phyloP scores from a whole-genome alignment of 2,888 invertebrate species.

The Allophyes oxyacanthae region DNA sequence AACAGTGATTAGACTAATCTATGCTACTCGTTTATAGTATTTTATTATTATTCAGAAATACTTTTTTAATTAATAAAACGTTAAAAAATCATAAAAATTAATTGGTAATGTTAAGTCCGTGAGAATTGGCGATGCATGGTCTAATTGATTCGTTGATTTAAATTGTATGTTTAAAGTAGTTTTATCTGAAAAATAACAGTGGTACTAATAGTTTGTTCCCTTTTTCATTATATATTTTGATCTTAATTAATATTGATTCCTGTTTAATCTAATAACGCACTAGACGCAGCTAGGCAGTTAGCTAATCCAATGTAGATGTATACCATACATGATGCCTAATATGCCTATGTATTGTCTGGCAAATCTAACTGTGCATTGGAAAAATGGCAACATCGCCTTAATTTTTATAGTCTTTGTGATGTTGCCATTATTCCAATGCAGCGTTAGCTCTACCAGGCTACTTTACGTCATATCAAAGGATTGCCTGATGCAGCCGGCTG shows the following conservation, averaged over 20 bases:
- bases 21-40: constrained; percentile 61
- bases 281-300: constrained; percentile 7
- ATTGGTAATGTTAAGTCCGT: constrained; percentile 65
- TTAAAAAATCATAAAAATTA: constrained; percentile 64
- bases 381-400: too few relatives aligned
- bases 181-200: constrained; percentile 50
- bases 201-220: constrained; percentile 55
- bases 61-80: constrained; percentile 60
- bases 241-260: constrained; percentile 48
- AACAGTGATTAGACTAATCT: constrained; percentile 59
- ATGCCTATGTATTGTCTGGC: too few relatives aligned
- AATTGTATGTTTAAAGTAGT: constrained; percentile 53
- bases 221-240: constrained; percentile 42
- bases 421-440: too few relatives aligned
- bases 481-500: constrained; percentile 11
- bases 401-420: too few relatives aligned
- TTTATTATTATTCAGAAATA: constrained; percentile 62
- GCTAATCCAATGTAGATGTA: constrained; percentile 3
- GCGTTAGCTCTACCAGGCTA: too few relatives aligned
- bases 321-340: too few relatives aligned
- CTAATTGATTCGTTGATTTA: constrained; percentile 52
- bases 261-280: constrained; percentile 26
- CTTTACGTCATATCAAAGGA: not conserved
- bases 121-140: constrained; percentile 62
- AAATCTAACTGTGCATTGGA: too few relatives aligned